Base-by-base conservation (phyloP, 2,888 invertebrate genomes). In the Agriopis leucophaearia region DNA sequence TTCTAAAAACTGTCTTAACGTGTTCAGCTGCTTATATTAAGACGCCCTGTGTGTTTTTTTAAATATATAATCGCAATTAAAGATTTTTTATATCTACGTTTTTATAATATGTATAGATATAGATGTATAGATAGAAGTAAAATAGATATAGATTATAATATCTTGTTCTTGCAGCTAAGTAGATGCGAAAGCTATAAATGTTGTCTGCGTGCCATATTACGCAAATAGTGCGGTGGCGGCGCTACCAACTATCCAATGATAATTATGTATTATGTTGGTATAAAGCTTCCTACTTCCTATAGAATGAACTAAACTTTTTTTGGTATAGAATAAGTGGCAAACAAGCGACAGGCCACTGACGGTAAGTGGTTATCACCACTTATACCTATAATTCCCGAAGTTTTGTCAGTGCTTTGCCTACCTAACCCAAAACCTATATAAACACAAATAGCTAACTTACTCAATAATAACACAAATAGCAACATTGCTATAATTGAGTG, bases 181-280 rank as follows among this genome's bases (percentile, higher is more conserved):
- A 66, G 52, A 72, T 71, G 66, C 45, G 69, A 58, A 70, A 65
- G 64, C 27, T 27, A 27, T 73, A 57, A 63, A 68, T 57, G 63
- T 75, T 81, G 81, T 82, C 82, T 58, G 60, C 15, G 61, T 74
- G 81, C 81, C 81, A 81, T 73, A 73, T 64, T 78, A 78, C 75
- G 68, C 75, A 79, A 79, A 81, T 80, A 81, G 78, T 76, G 50
- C 60, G 66, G 66, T 72, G 70, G 48, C 59, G 64, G 66, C 71
- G 71, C 71, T 76, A 69, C 66, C 71, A 76, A 77, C 76, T 77
- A 72, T 67, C 70, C 64, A 73, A 69, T 69, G 62, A 69, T 66
- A 72, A 65, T 64, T 60, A 55, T 55, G n/a, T n/a, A n/a, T n/a
- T n/a, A 56, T 42, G 48, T 50, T 8, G 27, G 7, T 55, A 55